phyloP scores from a whole-genome alignment of 37 sponge, comb jelly and placozoan species.

The Spongilla lacustris region DNA sequence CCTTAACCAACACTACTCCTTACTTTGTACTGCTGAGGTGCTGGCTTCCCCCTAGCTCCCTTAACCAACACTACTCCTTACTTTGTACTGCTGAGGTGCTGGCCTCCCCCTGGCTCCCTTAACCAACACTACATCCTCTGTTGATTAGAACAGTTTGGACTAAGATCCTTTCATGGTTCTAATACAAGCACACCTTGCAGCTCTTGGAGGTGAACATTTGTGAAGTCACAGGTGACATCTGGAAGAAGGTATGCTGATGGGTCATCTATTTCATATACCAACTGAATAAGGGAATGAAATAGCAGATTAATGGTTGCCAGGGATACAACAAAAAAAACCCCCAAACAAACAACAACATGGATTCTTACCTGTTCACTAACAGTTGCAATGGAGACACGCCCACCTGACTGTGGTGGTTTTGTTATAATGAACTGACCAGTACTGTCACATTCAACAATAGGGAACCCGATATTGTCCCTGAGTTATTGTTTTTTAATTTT shows the following conservation, averaged over 20 bases:
- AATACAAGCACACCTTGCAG: too few relatives aligned
- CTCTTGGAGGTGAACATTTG: conserved; percentile 74
- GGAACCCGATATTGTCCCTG: conserved; percentile 96
- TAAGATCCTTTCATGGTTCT: too few relatives aligned
- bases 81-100: too few relatives aligned
- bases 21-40: too few relatives aligned
- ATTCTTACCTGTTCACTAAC: conserved; percentile 90
- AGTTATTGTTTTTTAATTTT: neutral
- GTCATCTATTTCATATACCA: conserved; percentile 98
- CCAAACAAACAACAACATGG: neutral
- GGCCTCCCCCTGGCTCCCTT: conserved; percentile 21
- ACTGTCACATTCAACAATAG: conserved; percentile 86
- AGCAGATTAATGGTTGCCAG: neutral
- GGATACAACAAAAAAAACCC: too few relatives aligned
- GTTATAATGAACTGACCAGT: conserved; percentile 81
- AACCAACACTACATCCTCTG: conserved; percentile 72
- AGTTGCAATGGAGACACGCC: conserved; percentile 78
- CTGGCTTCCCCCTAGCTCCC: conserved; percentile 83
- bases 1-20: conserved; percentile 76
- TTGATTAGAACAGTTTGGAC: neutral
- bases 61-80: too few relatives aligned
- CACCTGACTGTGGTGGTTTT: conserved; percentile 90
- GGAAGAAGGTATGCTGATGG: conserved; percentile 89
- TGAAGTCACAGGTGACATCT: conserved; percentile 97
- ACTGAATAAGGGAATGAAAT: conserved; percentile 11